phyloP scores from a whole-genome alignment of 2,797 vertebrate genomes.

The Salarias fasciatus region DNA sequence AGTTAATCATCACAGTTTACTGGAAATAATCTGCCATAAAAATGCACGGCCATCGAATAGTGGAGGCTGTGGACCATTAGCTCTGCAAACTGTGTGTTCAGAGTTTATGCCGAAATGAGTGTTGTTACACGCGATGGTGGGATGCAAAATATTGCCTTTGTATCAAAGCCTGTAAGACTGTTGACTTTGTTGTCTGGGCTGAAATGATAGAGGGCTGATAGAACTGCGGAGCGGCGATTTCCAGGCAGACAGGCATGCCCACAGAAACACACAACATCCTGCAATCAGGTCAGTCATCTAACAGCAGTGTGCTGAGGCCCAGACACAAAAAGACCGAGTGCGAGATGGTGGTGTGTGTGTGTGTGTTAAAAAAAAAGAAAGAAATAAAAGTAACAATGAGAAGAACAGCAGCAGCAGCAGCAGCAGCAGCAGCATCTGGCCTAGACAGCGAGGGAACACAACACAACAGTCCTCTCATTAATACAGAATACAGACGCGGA shows the following conservation, averaged over 20 bases:
- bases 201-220: constrained; percentile 39
- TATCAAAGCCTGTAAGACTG: constrained; percentile 24
- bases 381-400: constrained; percentile 70
- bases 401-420: constrained; percentile 70
- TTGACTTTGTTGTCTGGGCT: constrained; percentile 47
- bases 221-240: constrained; percentile 48
- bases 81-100: constrained; percentile 33
- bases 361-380: constrained; percentile 25
- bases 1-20: constrained; percentile 58
- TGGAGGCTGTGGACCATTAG: constrained; percentile 42
- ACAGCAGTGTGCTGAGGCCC: constrained; percentile 46
- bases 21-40: constrained; percentile 40
- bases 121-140: constrained; percentile 16
- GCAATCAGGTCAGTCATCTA: constrained; percentile 75
- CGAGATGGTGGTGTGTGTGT: constrained; percentile 6
- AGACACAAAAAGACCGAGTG: constrained; percentile 43
- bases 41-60: constrained; percentile 40
- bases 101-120: constrained; percentile 24
- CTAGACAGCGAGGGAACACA: constrained; percentile 68
- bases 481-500: constrained; percentile 70
- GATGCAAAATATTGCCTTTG: constrained; percentile 41
- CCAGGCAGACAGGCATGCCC: constrained; percentile 29
- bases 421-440: constrained; percentile 74
- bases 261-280: constrained; percentile 49
- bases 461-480: constrained; percentile 74